Conservation (phyloP, 2,888 invertebrate genomes). For the Eulithis prunata region DNA sequence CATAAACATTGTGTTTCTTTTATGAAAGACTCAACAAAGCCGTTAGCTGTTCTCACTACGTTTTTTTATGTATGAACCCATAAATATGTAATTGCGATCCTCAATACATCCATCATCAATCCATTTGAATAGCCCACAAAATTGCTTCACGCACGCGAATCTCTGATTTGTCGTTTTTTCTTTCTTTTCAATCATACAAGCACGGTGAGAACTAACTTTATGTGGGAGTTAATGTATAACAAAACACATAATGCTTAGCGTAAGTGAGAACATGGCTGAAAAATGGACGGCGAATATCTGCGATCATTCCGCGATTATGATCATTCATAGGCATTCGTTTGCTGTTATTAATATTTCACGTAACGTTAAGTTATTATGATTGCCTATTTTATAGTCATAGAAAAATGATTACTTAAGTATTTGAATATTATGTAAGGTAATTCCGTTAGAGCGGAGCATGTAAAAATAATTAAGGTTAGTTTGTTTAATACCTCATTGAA, state of each 20-base stretch:
- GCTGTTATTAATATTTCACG: slow-evolving; percentile 1
- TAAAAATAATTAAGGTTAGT: slow-evolving; percentile 15
- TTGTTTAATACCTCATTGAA: slow-evolving; percentile 22
- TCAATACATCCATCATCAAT: slow-evolving; percentile 59
- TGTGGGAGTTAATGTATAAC: slow-evolving; percentile 27
- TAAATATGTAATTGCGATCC: slow-evolving; percentile 34
- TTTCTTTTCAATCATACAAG: slow-evolving; percentile 46
- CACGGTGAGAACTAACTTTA: slow-evolving; percentile 37
- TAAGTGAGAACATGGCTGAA: slow-evolving; percentile 24
- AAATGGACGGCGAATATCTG: slow-evolving; percentile 9
- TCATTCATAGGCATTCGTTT: slow-evolving; percentile 3
- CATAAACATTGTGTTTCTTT: slow-evolving; percentile 6
- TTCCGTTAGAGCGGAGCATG: not conserved
- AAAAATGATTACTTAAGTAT: not conserved
- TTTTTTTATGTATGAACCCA: slow-evolving; percentile 24
- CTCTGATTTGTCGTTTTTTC: slow-evolving; percentile 58
- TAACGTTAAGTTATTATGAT: slow-evolving; percentile 1
- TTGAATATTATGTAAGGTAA: slow-evolving; percentile 1
- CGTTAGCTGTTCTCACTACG: slow-evolving; percentile 33
- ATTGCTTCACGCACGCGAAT: slow-evolving; percentile 68
- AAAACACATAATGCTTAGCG: slow-evolving; percentile 28
- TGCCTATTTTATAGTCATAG: too few relatives aligned
- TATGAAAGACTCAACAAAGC: slow-evolving; percentile 21
- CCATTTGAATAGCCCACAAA: slow-evolving; percentile 61
- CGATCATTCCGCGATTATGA: not conserved